Evolutionary conservation across 2,888 invertebrate species (phyloP).

Genomic region (Tillus elongatus): DNA sequence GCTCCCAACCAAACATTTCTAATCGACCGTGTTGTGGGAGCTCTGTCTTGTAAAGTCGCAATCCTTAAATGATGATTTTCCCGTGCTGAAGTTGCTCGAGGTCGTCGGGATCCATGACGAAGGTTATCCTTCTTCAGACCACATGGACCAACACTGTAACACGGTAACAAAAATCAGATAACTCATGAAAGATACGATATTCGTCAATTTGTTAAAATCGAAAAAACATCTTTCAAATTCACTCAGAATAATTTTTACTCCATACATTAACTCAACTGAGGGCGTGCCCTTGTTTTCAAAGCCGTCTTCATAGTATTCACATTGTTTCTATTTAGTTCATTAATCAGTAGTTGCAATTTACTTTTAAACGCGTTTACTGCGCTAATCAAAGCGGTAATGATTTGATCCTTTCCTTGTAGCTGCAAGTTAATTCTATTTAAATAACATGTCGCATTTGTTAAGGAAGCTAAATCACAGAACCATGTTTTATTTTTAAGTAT

Average conservation of each 20-base stretch:
- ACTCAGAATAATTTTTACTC: constrained; percentile 13
- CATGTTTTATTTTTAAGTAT: constrained; percentile 18
- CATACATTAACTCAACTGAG: constrained; percentile 10
- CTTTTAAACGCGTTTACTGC: constrained; percentile 19
- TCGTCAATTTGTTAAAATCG: constrained; percentile 14
- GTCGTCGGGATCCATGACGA: no score
- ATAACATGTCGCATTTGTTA: constrained; percentile 14
- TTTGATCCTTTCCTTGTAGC: constrained; percentile 16
- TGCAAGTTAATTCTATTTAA: no score
- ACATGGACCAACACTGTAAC: no score
- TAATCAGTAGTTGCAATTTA: constrained; percentile 18
- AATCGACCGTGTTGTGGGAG: no score
- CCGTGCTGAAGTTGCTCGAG: no score
- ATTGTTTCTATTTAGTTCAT: constrained; percentile 19
- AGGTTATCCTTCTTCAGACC: no score
- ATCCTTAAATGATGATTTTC: no score
- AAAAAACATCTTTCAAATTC: constrained; percentile 15
- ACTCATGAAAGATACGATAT: constrained; percentile 16
- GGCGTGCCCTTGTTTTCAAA: constrained; percentile 15
- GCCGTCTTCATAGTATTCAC: constrained; percentile 16
- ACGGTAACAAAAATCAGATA: no score
- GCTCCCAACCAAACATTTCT: no score
- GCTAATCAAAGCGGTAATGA: constrained; percentile 15
- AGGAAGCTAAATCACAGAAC: constrained; percentile 14
- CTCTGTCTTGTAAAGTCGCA: no score